Base-by-base conservation (phyloP, 2,797 vertebrate species). In the Paratrypauchen microcephalus region DNA sequence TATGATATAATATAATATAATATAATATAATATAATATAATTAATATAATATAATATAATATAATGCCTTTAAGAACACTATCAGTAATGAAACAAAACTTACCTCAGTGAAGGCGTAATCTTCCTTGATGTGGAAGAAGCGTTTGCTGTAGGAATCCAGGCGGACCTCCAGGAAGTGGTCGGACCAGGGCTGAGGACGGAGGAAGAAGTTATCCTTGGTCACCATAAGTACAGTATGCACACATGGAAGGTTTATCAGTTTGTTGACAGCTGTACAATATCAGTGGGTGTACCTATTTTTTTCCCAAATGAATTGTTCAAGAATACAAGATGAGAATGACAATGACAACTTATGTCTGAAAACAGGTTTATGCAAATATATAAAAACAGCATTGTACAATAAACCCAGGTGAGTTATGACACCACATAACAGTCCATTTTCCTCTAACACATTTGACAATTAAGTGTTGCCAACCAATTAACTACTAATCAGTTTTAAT, bases 101-200 rank as follows among this genome's bases (percentile, higher is more conserved):
- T 87, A 97, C 97, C 89, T 96, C 94, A 6, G 89, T 91, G 59
- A 96, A 97, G 4, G 96, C 93, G 50, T 95, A 94, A 82, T 98
- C 95, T 28, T 95, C 96, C 76, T 91, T 94, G 26, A 98, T 95
- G 87, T 98, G 97, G 87, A 95, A 96, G 84, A 95, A 96, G 56
- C 94, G 95, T 18, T 95, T 95, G 71, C 89, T 95, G 23, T 94
- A 96, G 1, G 96, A 96, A 80, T 98, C 95, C 83, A 98, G 83
- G 75, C 94, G 95, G 58, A 97, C 89, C 84, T 99, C 96, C 28
- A 97, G 78, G 80, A 99, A 95, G 82, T 92, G 84, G 58, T 97
- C 96, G 21, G 92, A 77, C 4, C 89, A 91, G 59, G 87, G 89
- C 96, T 98, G 80, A 23, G 21, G 63, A 61, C 45, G 32, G 24